Conservation (phyloP, 2,797 vertebrate genomes). For the Cynodonichthys magdalenae region DNA sequence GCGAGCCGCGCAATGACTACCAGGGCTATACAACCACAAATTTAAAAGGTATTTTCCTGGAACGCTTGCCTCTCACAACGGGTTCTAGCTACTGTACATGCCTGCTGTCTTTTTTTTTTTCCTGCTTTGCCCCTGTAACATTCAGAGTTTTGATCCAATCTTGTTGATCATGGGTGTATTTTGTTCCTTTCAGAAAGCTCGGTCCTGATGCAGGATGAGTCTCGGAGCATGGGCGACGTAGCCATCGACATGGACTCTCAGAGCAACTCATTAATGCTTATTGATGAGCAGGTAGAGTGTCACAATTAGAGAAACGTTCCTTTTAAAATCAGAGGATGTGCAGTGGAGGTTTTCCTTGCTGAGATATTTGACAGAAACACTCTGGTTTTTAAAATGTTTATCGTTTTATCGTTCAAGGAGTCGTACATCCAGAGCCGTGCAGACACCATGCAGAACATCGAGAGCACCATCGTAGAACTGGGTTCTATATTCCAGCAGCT, state of each 20-base stretch:
- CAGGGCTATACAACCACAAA: conserved; percentile 81
- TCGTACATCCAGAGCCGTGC: conserved; percentile 94
- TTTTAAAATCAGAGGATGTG: background rate
- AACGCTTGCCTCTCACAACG: conserved; percentile 71
- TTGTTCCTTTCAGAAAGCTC: conserved; percentile 82
- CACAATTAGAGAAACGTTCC: background rate
- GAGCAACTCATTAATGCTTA: conserved; percentile 76
- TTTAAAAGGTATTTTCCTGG: conserved; percentile 79
- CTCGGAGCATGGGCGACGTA: conserved; percentile 84
- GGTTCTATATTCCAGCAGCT: conserved; percentile 96
- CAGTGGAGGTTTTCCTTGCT: background rate
- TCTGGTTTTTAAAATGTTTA: background rate
- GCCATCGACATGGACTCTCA: conserved; percentile 90
- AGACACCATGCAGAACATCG: conserved; percentile 95
- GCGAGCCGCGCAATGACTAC: conserved; percentile 76
- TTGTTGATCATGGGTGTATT: conserved; percentile 36
- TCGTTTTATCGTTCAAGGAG: conserved; percentile 75
- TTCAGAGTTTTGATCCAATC: conserved; percentile 27
- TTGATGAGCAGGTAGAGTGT: conserved; percentile 88
- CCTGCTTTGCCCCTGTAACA: conserved; percentile 22
- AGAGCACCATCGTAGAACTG: conserved; percentile 94
- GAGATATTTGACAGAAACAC: background rate
- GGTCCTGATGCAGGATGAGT: conserved; percentile 89
- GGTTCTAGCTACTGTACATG: conserved; percentile 64
- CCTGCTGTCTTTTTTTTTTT: conserved; percentile 44